A percentile compares a stretch with the other conserved stretches of the same genome.
Conservation (phyloP, 2,113 vertebrate species). For the Phylloscopus whistleri region DNA sequence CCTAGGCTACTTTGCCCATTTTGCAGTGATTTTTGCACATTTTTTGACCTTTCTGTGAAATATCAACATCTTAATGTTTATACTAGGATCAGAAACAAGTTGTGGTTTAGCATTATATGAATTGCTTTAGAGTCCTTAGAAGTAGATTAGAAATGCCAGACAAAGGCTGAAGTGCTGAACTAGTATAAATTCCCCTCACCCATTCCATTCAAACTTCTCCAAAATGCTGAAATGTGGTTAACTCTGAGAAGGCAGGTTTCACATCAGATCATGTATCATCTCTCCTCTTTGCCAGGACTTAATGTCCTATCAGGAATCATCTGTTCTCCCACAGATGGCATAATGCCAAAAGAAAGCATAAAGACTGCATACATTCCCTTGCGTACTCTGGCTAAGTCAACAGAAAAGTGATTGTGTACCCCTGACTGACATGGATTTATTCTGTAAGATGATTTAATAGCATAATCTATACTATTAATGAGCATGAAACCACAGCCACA, state of each 20-base stretch:
- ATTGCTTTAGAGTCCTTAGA: not conserved
- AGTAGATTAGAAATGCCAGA: not conserved
- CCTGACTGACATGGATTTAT: not conserved
- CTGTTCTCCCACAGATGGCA: not conserved
- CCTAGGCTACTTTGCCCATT: not conserved
- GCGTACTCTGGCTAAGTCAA: slow-evolving; percentile 6
- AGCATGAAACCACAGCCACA: slow-evolving; percentile 1
- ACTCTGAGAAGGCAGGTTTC: not conserved
- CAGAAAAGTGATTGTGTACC: slow-evolving; percentile 9
- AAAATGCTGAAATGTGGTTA: not conserved
- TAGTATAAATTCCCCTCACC: not conserved
- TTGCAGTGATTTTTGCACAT: not conserved
- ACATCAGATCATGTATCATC: not conserved
- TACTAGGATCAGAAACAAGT: not conserved
- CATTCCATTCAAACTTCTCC: not conserved
- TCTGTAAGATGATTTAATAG: not conserved
- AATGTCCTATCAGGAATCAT: not conserved
- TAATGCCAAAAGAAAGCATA: not conserved
- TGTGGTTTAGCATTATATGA: not conserved
- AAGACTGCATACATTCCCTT: slow-evolving; percentile 10
- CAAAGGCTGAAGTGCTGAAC: not conserved
- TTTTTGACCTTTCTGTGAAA: not conserved
- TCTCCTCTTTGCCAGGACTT: not conserved
- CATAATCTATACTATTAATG: not conserved
- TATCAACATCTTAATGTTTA: not conserved